These are phyloP conservation scores for Synchiropus splendidus DNA, from an alignment of 2,113 vertebrate species.

Conservation along the genomic window DNA sequence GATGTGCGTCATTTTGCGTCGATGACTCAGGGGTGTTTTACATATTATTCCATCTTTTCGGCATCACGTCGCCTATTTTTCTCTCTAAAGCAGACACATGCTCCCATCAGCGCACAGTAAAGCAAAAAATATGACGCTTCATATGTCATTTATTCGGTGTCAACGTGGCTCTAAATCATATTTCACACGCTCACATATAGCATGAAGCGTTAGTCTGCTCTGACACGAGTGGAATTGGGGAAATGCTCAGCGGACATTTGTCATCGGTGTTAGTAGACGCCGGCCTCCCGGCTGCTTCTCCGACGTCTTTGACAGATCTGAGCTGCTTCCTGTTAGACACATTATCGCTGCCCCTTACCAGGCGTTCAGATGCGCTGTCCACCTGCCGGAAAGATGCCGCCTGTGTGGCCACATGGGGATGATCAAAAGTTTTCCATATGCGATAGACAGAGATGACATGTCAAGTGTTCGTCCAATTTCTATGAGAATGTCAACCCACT, in stretches of 20 bases:
- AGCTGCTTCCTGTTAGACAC: conserved; percentile 44
- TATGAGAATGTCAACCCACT: conserved; percentile 1
- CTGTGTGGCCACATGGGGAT: no score
- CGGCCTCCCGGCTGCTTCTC: conserved; percentile 43
- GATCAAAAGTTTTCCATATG: no score
- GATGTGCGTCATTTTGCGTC: conserved; percentile 5
- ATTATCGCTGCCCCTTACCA: conserved; percentile 44
- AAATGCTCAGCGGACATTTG: conserved; percentile 51
- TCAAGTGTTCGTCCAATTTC: neutral
- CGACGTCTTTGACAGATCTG: conserved; percentile 49
- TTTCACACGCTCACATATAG: conserved; percentile 15
- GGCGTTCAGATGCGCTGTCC: conserved; percentile 20
- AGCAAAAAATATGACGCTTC: conserved; percentile 39
- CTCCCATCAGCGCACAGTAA: conserved; percentile 29
- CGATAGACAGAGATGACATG: no score
- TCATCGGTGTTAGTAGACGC: conserved; percentile 46
- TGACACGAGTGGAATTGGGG: conserved; percentile 47
- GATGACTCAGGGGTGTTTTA: conserved; percentile 2
- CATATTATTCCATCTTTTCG: conserved; percentile 15
- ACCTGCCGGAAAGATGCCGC: conserved; percentile 4
- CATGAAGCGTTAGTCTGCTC: conserved; percentile 33
- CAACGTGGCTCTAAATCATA: conserved; percentile 19
- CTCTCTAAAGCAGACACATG: conserved; percentile 24
- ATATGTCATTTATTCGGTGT: conserved; percentile 46
- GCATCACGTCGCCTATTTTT: conserved; percentile 20